These are phyloP conservation scores for Calliopum simillimum DNA, from an alignment of 2,888 invertebrate species.

Conservation along the genomic window DNA sequence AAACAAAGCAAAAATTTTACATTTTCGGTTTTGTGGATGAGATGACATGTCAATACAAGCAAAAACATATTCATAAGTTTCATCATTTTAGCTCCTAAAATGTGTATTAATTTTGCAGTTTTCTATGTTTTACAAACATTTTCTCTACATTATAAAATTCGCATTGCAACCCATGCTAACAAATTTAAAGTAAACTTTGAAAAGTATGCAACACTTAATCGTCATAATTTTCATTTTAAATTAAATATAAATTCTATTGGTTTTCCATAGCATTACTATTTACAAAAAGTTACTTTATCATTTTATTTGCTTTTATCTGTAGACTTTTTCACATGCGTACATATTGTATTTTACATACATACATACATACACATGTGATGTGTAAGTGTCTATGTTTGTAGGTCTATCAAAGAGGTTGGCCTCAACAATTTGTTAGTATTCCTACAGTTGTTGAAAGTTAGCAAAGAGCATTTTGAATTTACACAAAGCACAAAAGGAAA, in stretches of 20 bases:
- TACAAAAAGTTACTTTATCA: not conserved
- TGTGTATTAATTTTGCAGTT: no score
- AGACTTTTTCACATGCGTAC: slow-evolving; percentile 15
- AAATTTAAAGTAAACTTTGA: no score
- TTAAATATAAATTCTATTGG: slow-evolving; percentile 28
- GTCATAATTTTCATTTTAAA: no score
- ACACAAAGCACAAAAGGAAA: slow-evolving; percentile 20
- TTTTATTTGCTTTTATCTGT: not conserved
- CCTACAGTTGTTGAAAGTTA: not conserved
- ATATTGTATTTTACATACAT: slow-evolving; percentile 2
- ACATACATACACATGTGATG: slow-evolving; percentile 8
- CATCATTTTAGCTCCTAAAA: no score
- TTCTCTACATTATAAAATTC: no score
- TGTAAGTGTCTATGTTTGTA: slow-evolving; percentile 14
- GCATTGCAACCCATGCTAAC: no score
- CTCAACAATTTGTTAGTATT: slow-evolving; percentile 3
- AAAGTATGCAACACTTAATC: no score
- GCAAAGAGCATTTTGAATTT: slow-evolving; percentile 5
- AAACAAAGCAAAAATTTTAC: no score
- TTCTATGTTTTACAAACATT: no score
- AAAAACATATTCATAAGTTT: no score
- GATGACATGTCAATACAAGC: no score
- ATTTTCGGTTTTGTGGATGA: no score
- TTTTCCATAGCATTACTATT: slow-evolving; percentile 31
- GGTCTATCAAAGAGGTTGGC: slow-evolving; percentile 9